A percentile compares a stretch with the other conserved stretches of the same genome.
Evolutionary conservation across 2,888 invertebrate species (phyloP).

Genomic region (Electrophaes corylata): DNA sequence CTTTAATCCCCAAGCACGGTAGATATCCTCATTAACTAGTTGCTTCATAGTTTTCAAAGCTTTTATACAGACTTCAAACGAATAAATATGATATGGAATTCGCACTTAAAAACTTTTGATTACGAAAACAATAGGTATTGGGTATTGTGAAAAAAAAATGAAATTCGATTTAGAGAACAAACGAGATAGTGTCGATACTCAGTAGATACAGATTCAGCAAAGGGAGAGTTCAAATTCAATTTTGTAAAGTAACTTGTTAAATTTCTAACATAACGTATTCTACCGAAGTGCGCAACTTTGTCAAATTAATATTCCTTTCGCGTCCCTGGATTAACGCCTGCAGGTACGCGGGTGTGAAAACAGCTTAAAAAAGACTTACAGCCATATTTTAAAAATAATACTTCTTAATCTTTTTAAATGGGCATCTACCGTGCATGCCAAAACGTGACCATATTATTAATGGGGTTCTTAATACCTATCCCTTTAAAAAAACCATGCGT

Average conservation of each 20-base stretch:
- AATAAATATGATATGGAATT: no score
- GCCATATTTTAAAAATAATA: conserved; percentile 36
- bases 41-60: no score
- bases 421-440: conserved; percentile 26
- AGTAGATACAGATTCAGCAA: neutral
- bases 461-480: neutral
- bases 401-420: conserved; percentile 35
- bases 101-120: no score
- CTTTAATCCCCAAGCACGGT: no score
- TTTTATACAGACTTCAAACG: no score
- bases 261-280: conserved; percentile 9
- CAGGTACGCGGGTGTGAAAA: conserved; percentile 41
- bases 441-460: conserved; percentile 35
- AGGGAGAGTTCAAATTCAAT: neutral
- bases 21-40: no score
- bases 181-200: no score
- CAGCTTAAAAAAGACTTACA: conserved; percentile 39
- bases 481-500: neutral
- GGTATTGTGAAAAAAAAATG: no score
- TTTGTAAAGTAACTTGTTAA: neutral
- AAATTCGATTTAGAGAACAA: no score
- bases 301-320: conserved; percentile 38
- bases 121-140: no score
- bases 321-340: conserved; percentile 38
- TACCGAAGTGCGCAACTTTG: conserved; percentile 13